These are phyloP conservation scores for Phyllostomus discolor DNA, from an alignment of 2,113 vertebrate species.

Conservation along the genomic window DNA sequence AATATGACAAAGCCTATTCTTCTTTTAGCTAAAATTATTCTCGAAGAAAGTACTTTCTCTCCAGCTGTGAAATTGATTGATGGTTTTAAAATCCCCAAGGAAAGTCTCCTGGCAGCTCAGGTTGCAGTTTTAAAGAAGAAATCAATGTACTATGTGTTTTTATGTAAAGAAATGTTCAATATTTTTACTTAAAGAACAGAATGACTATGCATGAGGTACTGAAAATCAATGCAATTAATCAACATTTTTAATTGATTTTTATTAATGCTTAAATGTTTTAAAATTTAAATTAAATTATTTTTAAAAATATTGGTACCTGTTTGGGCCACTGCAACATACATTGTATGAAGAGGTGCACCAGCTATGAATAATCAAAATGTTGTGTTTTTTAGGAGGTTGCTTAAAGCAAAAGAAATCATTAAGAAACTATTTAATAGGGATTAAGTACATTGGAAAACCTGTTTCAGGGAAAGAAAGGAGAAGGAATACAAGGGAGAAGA, in stretches of 20 bases:
- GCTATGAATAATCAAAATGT: neutral
- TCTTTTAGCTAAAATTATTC: slow-evolving; percentile 46
- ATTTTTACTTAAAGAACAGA: slow-evolving; percentile 32
- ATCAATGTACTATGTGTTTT: slow-evolving; percentile 11
- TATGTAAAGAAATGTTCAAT: slow-evolving; percentile 10
- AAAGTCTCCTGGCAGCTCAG: slow-evolving; percentile 33
- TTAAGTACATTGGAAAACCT: neutral
- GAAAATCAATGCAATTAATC: neutral
- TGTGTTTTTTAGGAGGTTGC: neutral
- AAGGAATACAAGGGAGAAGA: neutral
- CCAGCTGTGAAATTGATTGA: slow-evolving; percentile 60
- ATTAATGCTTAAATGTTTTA: neutral
- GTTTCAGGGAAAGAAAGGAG: neutral
- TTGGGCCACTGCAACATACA: neutral
- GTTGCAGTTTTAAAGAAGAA: slow-evolving; percentile 39
- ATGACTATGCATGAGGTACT: neutral
- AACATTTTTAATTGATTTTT: neutral
- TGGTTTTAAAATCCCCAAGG: slow-evolving; percentile 51
- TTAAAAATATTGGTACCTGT: neutral
- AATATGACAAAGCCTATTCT: slow-evolving; percentile 38
- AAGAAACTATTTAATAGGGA: neutral
- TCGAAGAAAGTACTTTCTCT: slow-evolving; percentile 30
- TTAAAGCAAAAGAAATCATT: neutral
- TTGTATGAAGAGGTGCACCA: neutral
- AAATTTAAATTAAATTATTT: slow-evolving; percentile 8